phyloP scores from a whole-genome alignment of 2,888 invertebrate genomes.

The Orthonevra nobilis region DNA sequence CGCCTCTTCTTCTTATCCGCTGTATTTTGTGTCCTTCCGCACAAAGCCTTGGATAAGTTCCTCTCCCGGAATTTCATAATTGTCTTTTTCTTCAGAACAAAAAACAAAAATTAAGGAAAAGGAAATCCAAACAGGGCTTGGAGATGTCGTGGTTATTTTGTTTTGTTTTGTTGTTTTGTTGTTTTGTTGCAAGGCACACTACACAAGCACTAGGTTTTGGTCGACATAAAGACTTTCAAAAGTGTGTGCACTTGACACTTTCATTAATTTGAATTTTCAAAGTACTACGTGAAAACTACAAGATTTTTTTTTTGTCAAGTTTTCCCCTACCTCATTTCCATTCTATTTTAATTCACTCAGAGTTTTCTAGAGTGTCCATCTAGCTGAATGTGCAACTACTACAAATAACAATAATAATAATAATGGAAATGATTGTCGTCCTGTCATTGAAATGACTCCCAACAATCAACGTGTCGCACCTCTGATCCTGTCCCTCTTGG shows the following conservation, averaged over 20 bases:
- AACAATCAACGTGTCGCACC: slow-evolving; percentile 5
- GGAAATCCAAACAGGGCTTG: slow-evolving; percentile 39
- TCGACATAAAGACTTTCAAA: slow-evolving; percentile 51
- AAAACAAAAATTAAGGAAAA: no score
- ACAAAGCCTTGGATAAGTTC: no score
- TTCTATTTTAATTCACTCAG: slow-evolving; percentile 5
- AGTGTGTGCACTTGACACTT: slow-evolving; percentile 66
- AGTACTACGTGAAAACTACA: slow-evolving; percentile 55
- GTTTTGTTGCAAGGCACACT: slow-evolving; percentile 18
- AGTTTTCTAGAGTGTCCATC: slow-evolving; percentile 4
- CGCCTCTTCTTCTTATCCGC: no score
- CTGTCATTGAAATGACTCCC: slow-evolving; percentile 54
- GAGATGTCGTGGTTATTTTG: slow-evolving; percentile 41
- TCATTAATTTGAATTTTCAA: slow-evolving; percentile 69
- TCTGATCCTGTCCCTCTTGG: not conserved
- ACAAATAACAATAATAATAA: slow-evolving; percentile 41
- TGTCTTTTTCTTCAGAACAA: slow-evolving; percentile 39
- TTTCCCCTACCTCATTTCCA: slow-evolving; percentile 25
- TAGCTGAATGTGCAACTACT: not conserved
- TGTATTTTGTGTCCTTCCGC: no score
- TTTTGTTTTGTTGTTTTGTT: slow-evolving; percentile 32
- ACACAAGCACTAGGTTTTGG: slow-evolving; percentile 25
- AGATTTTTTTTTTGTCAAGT: slow-evolving; percentile 11
- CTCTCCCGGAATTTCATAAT: slow-evolving; percentile 46
- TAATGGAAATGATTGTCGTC: slow-evolving; percentile 49